These are phyloP conservation scores for Passer domesticus DNA, from an alignment of 2,113 vertebrate species.

Conservation along the genomic window DNA sequence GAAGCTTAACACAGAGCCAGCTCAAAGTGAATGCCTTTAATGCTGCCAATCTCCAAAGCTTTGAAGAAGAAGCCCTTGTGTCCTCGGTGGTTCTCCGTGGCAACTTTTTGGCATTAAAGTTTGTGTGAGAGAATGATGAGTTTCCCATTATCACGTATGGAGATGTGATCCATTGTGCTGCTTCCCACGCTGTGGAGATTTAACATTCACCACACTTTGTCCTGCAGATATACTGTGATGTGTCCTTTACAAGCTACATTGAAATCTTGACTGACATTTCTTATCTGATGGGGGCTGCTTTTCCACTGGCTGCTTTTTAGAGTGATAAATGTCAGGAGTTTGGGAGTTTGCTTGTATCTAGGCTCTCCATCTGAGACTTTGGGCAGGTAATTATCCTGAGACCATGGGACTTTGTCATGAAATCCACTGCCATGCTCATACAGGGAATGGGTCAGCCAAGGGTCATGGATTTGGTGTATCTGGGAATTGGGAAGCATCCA, in stretches of 20 bases:
- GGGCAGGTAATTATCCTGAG: conserved; percentile 67
- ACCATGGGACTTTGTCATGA: conserved; percentile 45
- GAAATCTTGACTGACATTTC: conserved; percentile 72
- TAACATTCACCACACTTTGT: conserved; percentile 37
- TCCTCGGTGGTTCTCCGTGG: conserved; percentile 17
- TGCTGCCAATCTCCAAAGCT: conserved; percentile 23
- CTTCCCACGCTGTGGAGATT: conserved; percentile 36
- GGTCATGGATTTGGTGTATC: conserved; percentile 25
- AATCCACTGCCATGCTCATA: conserved; percentile 8
- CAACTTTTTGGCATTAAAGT: conserved; percentile 59
- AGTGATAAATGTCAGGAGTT: conserved; percentile 72
- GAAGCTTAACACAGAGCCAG: conserved; percentile 30
- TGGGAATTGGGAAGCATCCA: background rate
- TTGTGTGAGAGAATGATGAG: conserved; percentile 2
- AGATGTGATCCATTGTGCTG: conserved; percentile 63
- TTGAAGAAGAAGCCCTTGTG: conserved; percentile 49
- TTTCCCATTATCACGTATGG: conserved; percentile 54
- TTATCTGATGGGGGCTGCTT: conserved; percentile 64
- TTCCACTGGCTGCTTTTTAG: conserved; percentile 50
- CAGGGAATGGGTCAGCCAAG: background rate
- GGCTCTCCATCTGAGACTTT: conserved; percentile 51
- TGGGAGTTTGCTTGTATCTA: conserved; percentile 63
- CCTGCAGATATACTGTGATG: conserved; percentile 53
- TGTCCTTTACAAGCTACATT: conserved; percentile 62
- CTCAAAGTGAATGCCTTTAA: conserved; percentile 12